These are phyloP conservation scores for Camelus bactrianus DNA, from an alignment of 2,113 vertebrate genomes.

Conservation along the genomic window DNA sequence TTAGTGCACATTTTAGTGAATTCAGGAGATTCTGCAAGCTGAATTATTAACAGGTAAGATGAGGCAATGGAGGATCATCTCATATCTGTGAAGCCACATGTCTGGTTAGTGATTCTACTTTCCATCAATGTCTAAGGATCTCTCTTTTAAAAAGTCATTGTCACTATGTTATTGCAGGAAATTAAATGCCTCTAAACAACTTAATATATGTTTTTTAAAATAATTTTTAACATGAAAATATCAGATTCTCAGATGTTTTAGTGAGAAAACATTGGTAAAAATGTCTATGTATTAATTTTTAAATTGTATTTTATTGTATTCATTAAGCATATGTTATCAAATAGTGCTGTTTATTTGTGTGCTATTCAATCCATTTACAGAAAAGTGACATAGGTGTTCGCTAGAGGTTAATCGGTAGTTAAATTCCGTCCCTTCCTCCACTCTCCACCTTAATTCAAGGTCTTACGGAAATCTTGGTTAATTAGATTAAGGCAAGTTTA, in stretches of 20 bases:
- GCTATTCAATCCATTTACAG: neutral
- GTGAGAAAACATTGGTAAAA: neutral
- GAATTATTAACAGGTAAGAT: neutral
- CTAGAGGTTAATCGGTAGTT: neutral
- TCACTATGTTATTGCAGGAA: neutral
- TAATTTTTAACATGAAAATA: neutral
- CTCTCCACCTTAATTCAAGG: neutral
- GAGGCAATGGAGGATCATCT: neutral
- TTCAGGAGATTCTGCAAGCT: neutral
- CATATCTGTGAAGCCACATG: neutral
- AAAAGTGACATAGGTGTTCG: neutral
- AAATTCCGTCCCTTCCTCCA: neutral
- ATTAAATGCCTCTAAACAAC: neutral
- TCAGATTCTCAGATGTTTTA: neutral
- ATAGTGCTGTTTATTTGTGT: neutral
- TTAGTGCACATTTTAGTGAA: neutral
- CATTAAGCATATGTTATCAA: neutral
- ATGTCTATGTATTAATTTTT: neutral
- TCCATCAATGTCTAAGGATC: neutral
- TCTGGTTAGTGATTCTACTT: neutral
- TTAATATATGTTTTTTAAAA: neutral
- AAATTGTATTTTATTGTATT: neutral
- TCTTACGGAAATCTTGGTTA: neutral
- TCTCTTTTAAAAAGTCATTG: neutral
- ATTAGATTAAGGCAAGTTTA: constrained; percentile 40